phyloP scores from a whole-genome alignment of 1,140 invertebrate species.

The Penaeus chinensis region DNA sequence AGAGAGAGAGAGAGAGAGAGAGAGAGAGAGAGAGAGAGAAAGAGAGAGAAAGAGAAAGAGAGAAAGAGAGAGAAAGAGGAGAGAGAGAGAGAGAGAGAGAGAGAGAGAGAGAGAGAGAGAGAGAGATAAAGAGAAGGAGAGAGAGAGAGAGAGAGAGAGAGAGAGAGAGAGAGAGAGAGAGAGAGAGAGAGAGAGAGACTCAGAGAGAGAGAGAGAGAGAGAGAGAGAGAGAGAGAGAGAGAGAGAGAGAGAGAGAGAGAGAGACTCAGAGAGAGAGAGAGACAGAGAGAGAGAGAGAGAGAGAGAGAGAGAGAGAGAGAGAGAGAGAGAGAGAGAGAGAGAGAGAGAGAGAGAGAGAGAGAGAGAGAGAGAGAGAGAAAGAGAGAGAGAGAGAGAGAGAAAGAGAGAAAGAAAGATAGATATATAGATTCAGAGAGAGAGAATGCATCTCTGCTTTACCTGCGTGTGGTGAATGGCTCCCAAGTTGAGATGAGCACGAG shows the following conservation, averaged over 20 bases:
- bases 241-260: not conserved
- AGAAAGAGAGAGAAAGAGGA: no score
- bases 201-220: no score
- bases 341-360: not conserved
- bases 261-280: not conserved
- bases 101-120: no score
- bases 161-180: no score
- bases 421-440: not conserved
- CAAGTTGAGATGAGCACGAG: slow-evolving; percentile 65
- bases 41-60: no score
- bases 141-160: no score
- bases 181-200: no score
- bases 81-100: no score
- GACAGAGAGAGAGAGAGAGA: not conserved
- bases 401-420: not conserved
- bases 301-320: not conserved
- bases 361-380: not conserved
- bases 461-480: slow-evolving; percentile 66
- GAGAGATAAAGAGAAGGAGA: no score
- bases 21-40: no score
- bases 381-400: not conserved
- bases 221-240: not conserved
- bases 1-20: no score
- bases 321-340: no score
- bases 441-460: slow-evolving; percentile 25